Conservation (phyloP, 2,888 invertebrate genomes). For the Metalampra italica region DNA sequence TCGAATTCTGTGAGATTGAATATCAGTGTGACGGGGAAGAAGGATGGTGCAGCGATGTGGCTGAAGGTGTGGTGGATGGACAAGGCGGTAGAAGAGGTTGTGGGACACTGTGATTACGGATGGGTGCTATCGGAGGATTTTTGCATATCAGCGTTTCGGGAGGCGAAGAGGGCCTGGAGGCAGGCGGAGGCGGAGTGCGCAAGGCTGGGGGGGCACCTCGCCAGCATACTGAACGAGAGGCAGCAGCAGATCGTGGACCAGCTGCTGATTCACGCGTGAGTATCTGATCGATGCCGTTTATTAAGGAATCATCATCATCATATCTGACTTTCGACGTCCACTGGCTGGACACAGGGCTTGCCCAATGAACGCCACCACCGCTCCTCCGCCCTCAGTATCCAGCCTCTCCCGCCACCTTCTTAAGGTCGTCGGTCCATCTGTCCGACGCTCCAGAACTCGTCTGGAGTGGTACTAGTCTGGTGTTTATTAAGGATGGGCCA, state of each 20-base stretch:
- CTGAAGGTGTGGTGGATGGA: slow-evolving; percentile 82
- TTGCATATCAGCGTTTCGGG: slow-evolving; percentile 81
- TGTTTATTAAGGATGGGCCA: no score
- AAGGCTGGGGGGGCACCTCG: slow-evolving; percentile 82
- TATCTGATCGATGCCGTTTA: slow-evolving; percentile 11
- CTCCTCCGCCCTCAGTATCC: no score
- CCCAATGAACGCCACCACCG: no score
- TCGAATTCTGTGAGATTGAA: slow-evolving; percentile 75
- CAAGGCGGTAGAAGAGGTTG: slow-evolving; percentile 79
- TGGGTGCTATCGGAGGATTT: slow-evolving; percentile 83
- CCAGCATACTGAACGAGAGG: slow-evolving; percentile 80
- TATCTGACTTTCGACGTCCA: no score
- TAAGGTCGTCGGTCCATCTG: no score
- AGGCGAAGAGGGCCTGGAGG: slow-evolving; percentile 79
- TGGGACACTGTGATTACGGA: slow-evolving; percentile 83
- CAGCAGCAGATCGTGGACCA: slow-evolving; percentile 82
- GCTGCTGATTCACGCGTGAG: slow-evolving; percentile 82
- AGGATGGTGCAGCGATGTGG: slow-evolving; percentile 67
- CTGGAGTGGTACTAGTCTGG: no score
- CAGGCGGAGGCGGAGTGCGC: slow-evolving; percentile 83
- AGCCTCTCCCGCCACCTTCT: no score
- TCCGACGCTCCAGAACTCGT: no score
- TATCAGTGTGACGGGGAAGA: slow-evolving; percentile 59
- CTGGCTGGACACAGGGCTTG: no score
- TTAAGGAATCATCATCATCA: no score